Evolutionary conservation across 1,140 invertebrate genomes (phyloP), one percentile per base, ranked within the genome.

Genomic region (Zaprionus camerounensis): DNA sequence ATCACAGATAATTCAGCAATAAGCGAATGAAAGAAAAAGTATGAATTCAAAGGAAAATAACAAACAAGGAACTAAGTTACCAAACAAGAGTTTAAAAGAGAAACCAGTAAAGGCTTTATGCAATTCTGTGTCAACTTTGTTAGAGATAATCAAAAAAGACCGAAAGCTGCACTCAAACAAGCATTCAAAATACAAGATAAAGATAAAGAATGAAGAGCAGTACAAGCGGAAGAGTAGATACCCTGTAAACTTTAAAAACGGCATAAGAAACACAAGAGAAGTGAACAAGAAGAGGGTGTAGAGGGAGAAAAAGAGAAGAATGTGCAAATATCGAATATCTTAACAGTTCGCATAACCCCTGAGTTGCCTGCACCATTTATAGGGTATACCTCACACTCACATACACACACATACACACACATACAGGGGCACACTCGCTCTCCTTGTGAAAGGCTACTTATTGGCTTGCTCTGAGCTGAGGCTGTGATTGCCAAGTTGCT

Each of bases 401-500:
- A 20, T 20, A 44, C 41, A 7, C 9, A 53, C 7, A 34, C 41
- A 53, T 3, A 17, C 41, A 7, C 9, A 53, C 7, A 34, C 41
- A 53, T 3, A 17, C 46, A 36, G 12, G 13, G 13, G 62, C 5
- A 26, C 12, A 22, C 11, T 28, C 63, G 24, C 11, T 41, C 24
- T 41, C 5, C 15, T n/a, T 41, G n/a, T 41, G 55, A 44, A 28
- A 44, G 64, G 56, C 59, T 58, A 71, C 59, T 75, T 53, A 71
- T 75, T 75, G 67, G 72, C 67, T 44, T 22, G 49, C 17, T 34
- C 49, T 28, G 44, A 36, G 3, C 7, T 3, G 17, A 12, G 17
- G 46, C 20, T 56, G 51, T 66, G 64, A 66, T 66, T 66, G 64
- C 64, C 64, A 65, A 65, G 51, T 49, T 55, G 56, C 44, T 67